Evolutionary conservation across 1,140 invertebrate species (phyloP).

Genomic region (Agrypnia vestita): DNA sequence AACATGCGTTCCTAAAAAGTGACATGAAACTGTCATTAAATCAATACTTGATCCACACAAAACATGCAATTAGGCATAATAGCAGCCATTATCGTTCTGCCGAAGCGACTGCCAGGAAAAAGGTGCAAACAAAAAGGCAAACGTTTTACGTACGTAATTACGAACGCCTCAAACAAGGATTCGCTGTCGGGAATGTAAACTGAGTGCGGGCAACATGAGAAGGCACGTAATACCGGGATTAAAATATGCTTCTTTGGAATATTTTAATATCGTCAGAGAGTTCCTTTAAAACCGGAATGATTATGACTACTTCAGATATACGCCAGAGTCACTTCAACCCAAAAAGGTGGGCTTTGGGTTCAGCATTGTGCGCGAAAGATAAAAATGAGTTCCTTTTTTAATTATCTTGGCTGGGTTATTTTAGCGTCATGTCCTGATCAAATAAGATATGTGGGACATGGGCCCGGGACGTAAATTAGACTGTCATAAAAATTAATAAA

Average conservation of each 20-base stretch:
- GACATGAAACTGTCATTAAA: neutral
- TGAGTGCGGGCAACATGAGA: neutral
- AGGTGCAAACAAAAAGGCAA: conserved; percentile 18
- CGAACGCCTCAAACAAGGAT: neutral
- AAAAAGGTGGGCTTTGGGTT: too few relatives aligned
- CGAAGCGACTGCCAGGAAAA: neutral
- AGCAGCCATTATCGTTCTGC: neutral
- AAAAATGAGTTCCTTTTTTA: too few relatives aligned
- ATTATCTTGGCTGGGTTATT: too few relatives aligned
- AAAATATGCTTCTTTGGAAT: conserved; percentile 33
- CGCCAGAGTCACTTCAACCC: too few relatives aligned
- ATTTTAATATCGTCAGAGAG: conserved; percentile 9
- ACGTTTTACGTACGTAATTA: conserved; percentile 2
- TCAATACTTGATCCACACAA: conserved; percentile 6
- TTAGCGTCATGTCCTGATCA: too few relatives aligned
- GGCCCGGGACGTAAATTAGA: too few relatives aligned
- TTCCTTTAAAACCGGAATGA: neutral
- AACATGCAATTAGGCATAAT: conserved; percentile 24
- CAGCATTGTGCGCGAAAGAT: too few relatives aligned
- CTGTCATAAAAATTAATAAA: too few relatives aligned
- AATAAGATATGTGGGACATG: too few relatives aligned
- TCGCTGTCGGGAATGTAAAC: conserved; percentile 1
- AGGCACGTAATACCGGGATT: neutral
- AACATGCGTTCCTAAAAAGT: too few relatives aligned
- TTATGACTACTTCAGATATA: neutral